phyloP scores from a whole-genome alignment of 2,888 invertebrate genomes.

The Pyrrhosoma nymphula region DNA sequence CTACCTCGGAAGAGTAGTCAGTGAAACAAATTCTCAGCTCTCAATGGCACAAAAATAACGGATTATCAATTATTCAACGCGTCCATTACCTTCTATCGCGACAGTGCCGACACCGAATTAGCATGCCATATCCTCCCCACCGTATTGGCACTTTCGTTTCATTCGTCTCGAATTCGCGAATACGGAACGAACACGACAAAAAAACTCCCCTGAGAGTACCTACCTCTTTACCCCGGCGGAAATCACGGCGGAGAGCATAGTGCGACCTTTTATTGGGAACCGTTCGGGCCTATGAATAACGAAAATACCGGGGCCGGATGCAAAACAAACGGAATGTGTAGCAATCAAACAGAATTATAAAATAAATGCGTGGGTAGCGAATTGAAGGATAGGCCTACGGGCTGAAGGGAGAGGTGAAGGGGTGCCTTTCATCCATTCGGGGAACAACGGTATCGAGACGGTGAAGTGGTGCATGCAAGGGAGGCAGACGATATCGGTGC shows the following conservation, averaged over 20 bases:
- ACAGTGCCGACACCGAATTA: background rate
- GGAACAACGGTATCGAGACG: background rate
- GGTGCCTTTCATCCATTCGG: background rate
- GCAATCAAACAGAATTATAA: background rate
- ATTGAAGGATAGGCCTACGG: background rate
- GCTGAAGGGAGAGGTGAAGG: background rate
- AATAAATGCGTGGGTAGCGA: slow-evolving; percentile 7
- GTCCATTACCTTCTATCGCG: slow-evolving; percentile 6
- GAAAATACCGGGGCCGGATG: background rate
- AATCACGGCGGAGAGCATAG: background rate
- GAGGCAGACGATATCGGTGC: background rate
- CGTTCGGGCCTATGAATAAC: background rate
- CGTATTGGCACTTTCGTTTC: background rate
- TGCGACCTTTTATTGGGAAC: background rate
- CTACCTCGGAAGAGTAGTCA: too few relatives aligned
- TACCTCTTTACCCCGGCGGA: background rate
- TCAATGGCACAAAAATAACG: background rate
- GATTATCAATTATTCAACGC: background rate
- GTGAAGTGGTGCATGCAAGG: background rate
- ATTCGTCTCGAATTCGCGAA: background rate
- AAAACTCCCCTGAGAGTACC: background rate
- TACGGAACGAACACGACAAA: background rate
- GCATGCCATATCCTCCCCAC: background rate
- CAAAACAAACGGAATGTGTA: background rate
- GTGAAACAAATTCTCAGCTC: too few relatives aligned